Percentiles rank a stretch among this genome's conserved stretches.
phyloP scores from a whole-genome alignment of 35 echinoderm and acorn worm species.

The Patiria miniata region DNA sequence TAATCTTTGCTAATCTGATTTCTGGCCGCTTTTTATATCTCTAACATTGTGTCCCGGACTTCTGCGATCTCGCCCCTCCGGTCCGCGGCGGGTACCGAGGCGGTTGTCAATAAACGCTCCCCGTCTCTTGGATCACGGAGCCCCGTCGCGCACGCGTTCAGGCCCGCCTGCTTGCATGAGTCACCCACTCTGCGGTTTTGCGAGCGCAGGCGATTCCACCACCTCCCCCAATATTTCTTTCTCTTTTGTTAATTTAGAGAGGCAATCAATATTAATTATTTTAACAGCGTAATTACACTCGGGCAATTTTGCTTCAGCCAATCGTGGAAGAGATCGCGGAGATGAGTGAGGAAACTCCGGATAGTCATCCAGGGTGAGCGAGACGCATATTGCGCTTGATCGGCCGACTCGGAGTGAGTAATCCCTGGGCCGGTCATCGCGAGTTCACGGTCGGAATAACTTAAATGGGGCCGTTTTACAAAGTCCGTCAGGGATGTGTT shows the following conservation, averaged over 20 bases:
- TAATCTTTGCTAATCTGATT: too few relatives aligned
- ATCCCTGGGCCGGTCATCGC: background rate
- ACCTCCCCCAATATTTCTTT: too few relatives aligned
- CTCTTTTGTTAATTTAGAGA: background rate
- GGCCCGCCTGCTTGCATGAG: background rate
- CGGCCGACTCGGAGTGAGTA: background rate
- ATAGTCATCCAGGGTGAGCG: background rate
- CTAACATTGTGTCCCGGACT: too few relatives aligned
- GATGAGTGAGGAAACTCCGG: background rate
- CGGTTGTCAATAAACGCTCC: background rate
- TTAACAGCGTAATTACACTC: constrained; percentile 19
- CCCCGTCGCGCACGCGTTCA: background rate
- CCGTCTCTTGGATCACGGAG: background rate
- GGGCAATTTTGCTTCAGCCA: background rate
- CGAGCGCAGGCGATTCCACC: background rate
- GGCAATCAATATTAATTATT: constrained; percentile 30
- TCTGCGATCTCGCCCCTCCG: too few relatives aligned
- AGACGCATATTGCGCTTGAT: background rate
- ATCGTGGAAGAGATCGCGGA: background rate
- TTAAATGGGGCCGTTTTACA: too few relatives aligned
- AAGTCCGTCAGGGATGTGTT: too few relatives aligned
- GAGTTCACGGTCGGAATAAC: background rate
- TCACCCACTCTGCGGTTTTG: constrained; percentile 23
- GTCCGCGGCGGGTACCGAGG: too few relatives aligned
- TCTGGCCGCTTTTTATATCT: too few relatives aligned